phyloP scores from a whole-genome alignment of 1,140 invertebrate species.

The Sarcophaga peregrina region DNA sequence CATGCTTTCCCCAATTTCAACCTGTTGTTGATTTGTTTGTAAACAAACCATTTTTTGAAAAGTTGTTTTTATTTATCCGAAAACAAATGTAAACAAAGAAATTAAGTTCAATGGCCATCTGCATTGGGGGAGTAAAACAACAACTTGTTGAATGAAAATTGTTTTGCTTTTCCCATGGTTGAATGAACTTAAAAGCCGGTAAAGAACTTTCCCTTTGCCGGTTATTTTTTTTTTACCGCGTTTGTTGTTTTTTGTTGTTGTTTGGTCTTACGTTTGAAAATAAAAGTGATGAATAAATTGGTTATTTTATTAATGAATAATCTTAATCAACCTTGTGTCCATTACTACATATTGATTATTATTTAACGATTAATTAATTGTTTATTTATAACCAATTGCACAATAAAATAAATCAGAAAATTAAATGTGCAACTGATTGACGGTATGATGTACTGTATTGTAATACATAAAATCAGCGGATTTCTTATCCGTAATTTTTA shows the following conservation, averaged over 20 bases:
- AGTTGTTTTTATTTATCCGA: not conserved
- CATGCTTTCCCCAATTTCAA: not conserved
- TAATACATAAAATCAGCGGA: too few species aligned
- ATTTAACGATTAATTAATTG: too few species aligned
- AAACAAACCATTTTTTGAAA: conserved; percentile 3
- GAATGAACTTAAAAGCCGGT: conserved; percentile 12
- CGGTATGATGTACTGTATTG: too few species aligned
- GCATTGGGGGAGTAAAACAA: not conserved
- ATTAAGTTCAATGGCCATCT: not conserved
- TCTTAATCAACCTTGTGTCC: too few species aligned
- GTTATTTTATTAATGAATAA: too few species aligned
- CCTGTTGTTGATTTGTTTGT: conserved; percentile 13
- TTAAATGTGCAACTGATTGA: too few species aligned
- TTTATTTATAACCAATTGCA: too few species aligned
- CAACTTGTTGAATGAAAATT: not conserved
- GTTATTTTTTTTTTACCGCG: not conserved
- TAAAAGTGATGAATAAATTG: too few species aligned
- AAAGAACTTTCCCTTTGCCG: too few species aligned
- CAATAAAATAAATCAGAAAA: too few species aligned
- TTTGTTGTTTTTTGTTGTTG: not conserved
- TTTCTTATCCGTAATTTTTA: too few species aligned
- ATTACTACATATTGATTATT: too few species aligned
- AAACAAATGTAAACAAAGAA: conserved; percentile 11
- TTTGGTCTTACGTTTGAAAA: not conserved
- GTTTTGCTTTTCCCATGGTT: not conserved